These are phyloP conservation scores for Callithrix jacchus DNA, from an alignment of 2,113 vertebrate genomes.

Conservation along the genomic window DNA sequence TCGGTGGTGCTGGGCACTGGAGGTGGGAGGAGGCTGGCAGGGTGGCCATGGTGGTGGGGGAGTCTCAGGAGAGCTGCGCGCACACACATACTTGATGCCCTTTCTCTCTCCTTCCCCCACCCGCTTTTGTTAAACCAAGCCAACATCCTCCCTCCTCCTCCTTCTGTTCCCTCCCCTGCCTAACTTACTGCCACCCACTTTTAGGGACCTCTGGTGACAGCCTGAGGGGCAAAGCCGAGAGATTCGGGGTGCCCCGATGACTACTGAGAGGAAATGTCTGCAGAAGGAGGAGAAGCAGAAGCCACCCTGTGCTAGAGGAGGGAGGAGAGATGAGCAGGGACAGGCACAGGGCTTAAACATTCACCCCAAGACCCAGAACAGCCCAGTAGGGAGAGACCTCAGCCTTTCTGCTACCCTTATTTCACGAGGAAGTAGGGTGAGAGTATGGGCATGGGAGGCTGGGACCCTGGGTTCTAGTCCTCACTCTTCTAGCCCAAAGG, in stretches of 20 bases:
- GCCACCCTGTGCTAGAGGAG: background rate
- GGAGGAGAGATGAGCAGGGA: fast-evolving
- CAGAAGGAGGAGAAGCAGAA: background rate
- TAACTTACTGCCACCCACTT: background rate
- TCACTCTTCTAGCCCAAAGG: background rate
- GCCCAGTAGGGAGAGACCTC: background rate
- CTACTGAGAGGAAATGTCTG: background rate
- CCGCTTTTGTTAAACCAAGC: background rate
- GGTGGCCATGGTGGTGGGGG: background rate
- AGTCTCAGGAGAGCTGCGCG: background rate
- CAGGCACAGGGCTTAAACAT: fast-evolving
- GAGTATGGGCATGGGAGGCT: background rate
- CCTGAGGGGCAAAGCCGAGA: background rate
- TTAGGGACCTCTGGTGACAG: background rate
- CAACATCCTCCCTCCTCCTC: too few relatives aligned
- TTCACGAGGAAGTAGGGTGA: fast-evolving
- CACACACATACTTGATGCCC: background rate
- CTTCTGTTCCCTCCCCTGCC: background rate
- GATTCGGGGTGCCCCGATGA: background rate
- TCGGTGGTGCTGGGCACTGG: background rate
- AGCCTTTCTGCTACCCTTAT: background rate
- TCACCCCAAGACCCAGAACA: background rate
- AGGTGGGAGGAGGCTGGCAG: background rate
- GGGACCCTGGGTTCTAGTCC: background rate
- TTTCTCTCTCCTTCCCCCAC: background rate